Evolutionary conservation across 2,797 vertebrate genomes (phyloP), one percentile per base, ranked within the genome.

Genomic region (Holocentrus rufus): DNA sequence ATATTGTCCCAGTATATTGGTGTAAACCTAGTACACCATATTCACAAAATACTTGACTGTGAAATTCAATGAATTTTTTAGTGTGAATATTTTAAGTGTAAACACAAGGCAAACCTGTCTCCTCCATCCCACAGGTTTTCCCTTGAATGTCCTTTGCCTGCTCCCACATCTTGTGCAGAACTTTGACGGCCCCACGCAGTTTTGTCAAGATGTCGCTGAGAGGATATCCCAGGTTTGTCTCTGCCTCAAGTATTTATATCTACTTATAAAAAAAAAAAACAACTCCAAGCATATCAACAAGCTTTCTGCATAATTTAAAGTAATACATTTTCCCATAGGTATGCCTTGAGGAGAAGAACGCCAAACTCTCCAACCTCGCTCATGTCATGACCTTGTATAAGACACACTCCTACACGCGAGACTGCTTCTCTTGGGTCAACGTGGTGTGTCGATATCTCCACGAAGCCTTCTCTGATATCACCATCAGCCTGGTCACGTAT

Each of bases 301-400:
- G 23, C 5, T 42, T 42, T 13, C 34, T 13, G 1, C 15, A 1
- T 39, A n/a, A 58, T 53, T 56, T 1, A 42, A 59, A 42, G 18
- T 7, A 20, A 47, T 23, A 27, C 10, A 5, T 2, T 31, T 65
- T 58, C 63, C 14, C 65, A 20, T 70, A 99, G 98, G 96, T 98
- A 62, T 99, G 98, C 87, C 89, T 98, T 44, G 97, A 98, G 89
- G 98, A 99, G 89, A 98, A 96, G 89, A 98, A 98, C 55, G 89
- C 95, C 44, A 99, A 99, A 78, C 94, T 99, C 9, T 97, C 97
- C 72, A 97, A 99, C 85, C 94, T 99, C 7, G 97, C 97, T 54
- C 98, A 99, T 11, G 98, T 99, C 70, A 99, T 99, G 98, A 98
- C 96, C 52, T 93, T 99, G 76, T 99, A 99, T 79, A 99, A 98